These are phyloP conservation scores for Pandemis heparana DNA, from an alignment of 2,888 invertebrate species.

Conservation along the genomic window DNA sequence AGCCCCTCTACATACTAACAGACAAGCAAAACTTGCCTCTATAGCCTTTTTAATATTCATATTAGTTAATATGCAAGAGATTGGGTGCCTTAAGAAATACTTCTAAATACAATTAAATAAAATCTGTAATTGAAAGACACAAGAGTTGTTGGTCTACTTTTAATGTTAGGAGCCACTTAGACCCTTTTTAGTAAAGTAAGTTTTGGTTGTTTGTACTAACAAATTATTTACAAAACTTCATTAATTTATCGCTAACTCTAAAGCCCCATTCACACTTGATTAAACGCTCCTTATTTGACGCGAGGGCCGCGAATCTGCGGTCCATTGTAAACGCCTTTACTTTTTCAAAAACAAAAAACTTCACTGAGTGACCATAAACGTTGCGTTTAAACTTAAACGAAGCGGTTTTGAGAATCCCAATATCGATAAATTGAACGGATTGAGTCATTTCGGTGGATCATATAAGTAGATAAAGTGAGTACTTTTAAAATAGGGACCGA, in stretches of 20 bases:
- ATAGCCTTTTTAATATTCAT: too few species aligned
- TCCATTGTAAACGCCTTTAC: neutral
- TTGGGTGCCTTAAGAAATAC: too few species aligned
- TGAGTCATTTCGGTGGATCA: constrained; percentile 11
- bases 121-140: too few species aligned
- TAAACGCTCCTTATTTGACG: constrained; percentile 31
- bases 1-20: too few species aligned
- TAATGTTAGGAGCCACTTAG: too few species aligned
- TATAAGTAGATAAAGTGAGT: neutral
- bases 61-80: too few species aligned
- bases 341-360: constrained; percentile 16
- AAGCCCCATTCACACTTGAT: constrained; percentile 33
- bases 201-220: neutral
- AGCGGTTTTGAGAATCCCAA: constrained; percentile 5
- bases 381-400: neutral
- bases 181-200: too few species aligned
- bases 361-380: constrained; percentile 24
- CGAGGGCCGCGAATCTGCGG: constrained; percentile 28
- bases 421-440: constrained; percentile 3
- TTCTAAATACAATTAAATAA: too few species aligned
- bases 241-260: neutral
- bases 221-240: neutral
- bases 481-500: constrained; percentile 3
- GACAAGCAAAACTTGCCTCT: too few species aligned
- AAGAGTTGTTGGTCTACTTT: too few species aligned